Conservation (phyloP, 2,797 vertebrate genomes). For the Peromyscus nudipes region DNA sequence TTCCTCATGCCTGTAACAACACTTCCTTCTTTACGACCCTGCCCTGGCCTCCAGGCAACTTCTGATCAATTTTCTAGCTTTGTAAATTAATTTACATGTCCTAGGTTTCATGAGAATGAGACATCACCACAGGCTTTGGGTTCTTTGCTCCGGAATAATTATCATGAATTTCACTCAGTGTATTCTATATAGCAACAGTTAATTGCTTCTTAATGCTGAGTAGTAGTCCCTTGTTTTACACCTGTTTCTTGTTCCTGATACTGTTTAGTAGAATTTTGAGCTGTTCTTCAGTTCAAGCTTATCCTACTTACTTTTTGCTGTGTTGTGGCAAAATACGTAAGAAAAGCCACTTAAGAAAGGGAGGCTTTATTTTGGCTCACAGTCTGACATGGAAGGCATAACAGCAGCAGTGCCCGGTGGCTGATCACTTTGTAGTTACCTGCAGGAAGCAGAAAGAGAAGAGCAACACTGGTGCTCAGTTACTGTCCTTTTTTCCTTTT, state of each 20-base stretch:
- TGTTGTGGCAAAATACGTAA: neutral
- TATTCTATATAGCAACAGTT: neutral
- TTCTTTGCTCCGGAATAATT: neutral
- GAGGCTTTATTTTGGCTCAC: neutral
- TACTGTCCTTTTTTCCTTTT: neutral
- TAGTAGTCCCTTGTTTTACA: neutral
- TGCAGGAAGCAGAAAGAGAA: neutral
- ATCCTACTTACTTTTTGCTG: neutral
- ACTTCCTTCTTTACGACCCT: neutral
- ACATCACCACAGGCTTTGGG: neutral
- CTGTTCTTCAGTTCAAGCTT: neutral
- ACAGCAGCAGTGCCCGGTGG: neutral
- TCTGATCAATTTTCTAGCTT: neutral
- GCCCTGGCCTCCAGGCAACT: neutral
- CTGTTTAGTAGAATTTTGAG: neutral
- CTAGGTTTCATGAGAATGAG: neutral
- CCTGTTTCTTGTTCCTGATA: constrained; percentile 18
- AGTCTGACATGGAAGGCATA: neutral
- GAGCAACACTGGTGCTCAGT: neutral
- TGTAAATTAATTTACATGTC: neutral
- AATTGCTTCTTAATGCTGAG: neutral
- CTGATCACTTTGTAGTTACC: neutral
- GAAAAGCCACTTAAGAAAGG: neutral
- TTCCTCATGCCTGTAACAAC: neutral
- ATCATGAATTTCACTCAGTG: neutral